Evolutionary conservation across 2,113 vertebrate genomes (phyloP).

Genomic region (Ptilonorhynchus violaceus): DNA sequence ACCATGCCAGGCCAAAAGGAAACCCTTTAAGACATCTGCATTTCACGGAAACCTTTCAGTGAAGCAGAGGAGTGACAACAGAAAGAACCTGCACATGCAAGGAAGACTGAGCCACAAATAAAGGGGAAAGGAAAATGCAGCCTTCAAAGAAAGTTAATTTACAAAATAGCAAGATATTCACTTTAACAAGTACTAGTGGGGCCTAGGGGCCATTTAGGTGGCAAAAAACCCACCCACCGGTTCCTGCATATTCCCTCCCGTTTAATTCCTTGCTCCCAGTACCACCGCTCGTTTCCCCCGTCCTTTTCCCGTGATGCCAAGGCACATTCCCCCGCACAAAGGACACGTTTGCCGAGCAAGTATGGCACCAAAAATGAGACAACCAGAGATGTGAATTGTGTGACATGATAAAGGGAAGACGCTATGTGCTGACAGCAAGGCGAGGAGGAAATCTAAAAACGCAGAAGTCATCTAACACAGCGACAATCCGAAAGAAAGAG

Average conservation of each 20-base stretch:
- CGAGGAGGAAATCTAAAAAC: conserved; percentile 15
- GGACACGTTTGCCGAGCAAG: neutral
- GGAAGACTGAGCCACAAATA: neutral
- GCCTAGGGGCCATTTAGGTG: neutral
- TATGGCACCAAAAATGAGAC: neutral
- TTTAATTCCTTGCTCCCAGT: neutral
- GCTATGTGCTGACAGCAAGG: neutral
- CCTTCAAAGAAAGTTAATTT: neutral
- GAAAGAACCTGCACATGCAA: neutral
- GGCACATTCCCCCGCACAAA: neutral
- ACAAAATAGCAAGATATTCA: neutral
- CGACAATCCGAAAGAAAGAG: neutral
- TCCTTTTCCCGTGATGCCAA: neutral
- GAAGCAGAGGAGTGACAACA: neutral
- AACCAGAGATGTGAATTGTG: neutral
- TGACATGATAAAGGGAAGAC: neutral
- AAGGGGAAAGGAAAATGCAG: neutral
- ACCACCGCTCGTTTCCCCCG: neutral
- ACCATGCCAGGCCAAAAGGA: conserved; percentile 60
- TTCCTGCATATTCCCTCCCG: neutral
- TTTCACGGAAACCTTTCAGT: conserved; percentile 51
- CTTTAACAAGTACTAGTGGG: neutral
- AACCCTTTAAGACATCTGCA: conserved; percentile 47
- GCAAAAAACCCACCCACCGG: neutral
- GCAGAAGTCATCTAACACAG: neutral